A percentile compares a stretch with the other conserved stretches of the same genome.
Conservation (phyloP, 2,888 invertebrate species). For the Scrobipalpa atriplicella region DNA sequence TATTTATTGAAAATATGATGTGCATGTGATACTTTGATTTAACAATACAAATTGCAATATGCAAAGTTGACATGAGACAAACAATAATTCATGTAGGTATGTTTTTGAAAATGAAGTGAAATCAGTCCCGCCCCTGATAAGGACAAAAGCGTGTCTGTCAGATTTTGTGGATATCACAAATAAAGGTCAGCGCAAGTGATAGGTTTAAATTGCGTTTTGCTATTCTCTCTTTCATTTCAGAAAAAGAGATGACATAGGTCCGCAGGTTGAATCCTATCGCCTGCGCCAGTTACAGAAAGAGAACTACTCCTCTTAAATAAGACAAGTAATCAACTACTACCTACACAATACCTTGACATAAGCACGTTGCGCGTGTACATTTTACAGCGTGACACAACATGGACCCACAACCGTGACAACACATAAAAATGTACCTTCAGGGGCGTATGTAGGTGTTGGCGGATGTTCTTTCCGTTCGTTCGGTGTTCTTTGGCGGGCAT, state of each 20-base stretch:
- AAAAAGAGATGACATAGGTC: too few relatives aligned
- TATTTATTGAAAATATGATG: not conserved
- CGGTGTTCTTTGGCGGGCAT: conserved; percentile 62
- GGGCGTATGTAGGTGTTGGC: conserved; percentile 70
- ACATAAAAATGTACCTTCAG: conserved; percentile 66
- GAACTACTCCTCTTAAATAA: too few relatives aligned
- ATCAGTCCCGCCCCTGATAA: conserved; percentile 17
- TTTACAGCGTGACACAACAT: conserved; percentile 17
- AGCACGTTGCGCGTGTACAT: conserved; percentile 7
- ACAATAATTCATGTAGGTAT: too few relatives aligned
- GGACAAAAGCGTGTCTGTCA: not conserved
- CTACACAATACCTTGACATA: conserved; percentile 2
- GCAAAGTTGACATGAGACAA: too few relatives aligned
- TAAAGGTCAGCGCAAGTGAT: too few relatives aligned
- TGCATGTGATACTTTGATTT: not conserved
- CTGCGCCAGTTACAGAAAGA: too few relatives aligned
- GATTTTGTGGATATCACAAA: not conserved
- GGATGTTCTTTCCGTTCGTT: conserved; percentile 58
- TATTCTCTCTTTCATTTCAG: too few relatives aligned
- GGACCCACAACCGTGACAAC: conserved; percentile 20
- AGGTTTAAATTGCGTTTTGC: too few relatives aligned
- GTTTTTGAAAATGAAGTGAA: too few relatives aligned
- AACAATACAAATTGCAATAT: not conserved
- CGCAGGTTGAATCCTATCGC: too few relatives aligned
- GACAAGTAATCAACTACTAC: not conserved